Evolutionary conservation across 2,113 vertebrate species (phyloP), one percentile per base, ranked within the genome.

Genomic region (Rhineura floridana): DNA sequence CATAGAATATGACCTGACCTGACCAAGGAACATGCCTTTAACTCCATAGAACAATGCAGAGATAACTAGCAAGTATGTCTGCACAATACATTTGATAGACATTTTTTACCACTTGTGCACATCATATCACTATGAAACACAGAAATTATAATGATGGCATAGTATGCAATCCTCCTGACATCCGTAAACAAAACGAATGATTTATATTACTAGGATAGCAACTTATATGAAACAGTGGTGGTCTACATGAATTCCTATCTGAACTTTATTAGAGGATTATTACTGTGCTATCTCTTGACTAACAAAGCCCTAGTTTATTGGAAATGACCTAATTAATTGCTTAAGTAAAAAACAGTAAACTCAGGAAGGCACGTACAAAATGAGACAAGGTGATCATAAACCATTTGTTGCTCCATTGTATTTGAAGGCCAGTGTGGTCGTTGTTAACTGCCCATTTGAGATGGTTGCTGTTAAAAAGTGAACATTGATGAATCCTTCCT

Each of bases 311-410:
- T 91, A 90, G 46, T 78, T 95, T 89, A 92, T 87, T 93, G 86
- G 62, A 87, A 93, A 91, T 94, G 87, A 87, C 89, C 88, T 6
- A 95, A 93, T 95, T 94, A 95, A 91, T 94, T 95, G 91, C 91
- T 92, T 0, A 65, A 95, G 81, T 89, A 59, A 92, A 87, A 9
- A 52, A 2, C 63, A 88, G 86, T 83, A 87, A 91, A 81, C 87
- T 88, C 17, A 77, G 89, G 77, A 0, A 0, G 25, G 52, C 0
- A 33, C 90, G 67, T 87, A 91, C 79, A 92, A 89, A 91, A 91
- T 72, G 52, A 92, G 80, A 78, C 90, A 90, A 76, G 67, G 52
- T 90, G 91, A 91, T 85, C 69, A 55, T 0, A 1, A 89, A 90
- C 91, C 90, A 91, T 2, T n/a, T 85, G 67, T 75, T 91, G 87